These are phyloP conservation scores for Thalassarche chlororhynchos DNA, from an alignment of 2,113 vertebrate species.

Conservation along the genomic window DNA sequence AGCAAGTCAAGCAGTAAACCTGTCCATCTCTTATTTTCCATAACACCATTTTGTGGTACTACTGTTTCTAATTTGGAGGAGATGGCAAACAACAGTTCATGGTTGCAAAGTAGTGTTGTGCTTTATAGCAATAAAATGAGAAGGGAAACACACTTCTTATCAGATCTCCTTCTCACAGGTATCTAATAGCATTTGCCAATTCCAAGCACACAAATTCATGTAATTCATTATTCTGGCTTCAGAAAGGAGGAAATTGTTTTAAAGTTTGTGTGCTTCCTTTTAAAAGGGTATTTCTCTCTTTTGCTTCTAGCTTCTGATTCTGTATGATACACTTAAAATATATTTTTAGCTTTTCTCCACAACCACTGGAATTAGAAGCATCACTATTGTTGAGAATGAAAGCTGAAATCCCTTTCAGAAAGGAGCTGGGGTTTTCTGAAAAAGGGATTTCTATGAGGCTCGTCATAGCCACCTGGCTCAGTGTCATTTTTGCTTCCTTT, in stretches of 20 bases:
- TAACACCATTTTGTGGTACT: not conserved
- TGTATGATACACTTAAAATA: not conserved
- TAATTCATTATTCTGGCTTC: not conserved
- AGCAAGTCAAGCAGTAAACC: not conserved
- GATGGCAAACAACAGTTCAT: not conserved
- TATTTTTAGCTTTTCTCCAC: not conserved
- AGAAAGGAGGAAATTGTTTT: not conserved
- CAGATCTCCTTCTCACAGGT: not conserved
- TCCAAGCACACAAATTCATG: not conserved
- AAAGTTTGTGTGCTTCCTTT: not conserved
- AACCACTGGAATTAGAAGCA: not conserved
- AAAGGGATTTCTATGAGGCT: not conserved
- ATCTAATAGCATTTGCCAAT: not conserved
- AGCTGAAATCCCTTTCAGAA: not conserved
- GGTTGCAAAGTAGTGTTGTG: not conserved
- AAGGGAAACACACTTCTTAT: not conserved
- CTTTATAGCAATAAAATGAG: not conserved
- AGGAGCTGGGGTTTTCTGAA: not conserved
- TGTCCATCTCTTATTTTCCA: not conserved
- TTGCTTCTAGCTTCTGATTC: not conserved
- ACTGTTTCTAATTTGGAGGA: slow-evolving; percentile 2
- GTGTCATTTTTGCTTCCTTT: not conserved
- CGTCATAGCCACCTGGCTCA: not conserved
- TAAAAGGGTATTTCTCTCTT: not conserved
- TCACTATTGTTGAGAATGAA: not conserved